Base-by-base conservation (phyloP, 2,888 invertebrate species). In the Dasysyrphus tricinctus region DNA sequence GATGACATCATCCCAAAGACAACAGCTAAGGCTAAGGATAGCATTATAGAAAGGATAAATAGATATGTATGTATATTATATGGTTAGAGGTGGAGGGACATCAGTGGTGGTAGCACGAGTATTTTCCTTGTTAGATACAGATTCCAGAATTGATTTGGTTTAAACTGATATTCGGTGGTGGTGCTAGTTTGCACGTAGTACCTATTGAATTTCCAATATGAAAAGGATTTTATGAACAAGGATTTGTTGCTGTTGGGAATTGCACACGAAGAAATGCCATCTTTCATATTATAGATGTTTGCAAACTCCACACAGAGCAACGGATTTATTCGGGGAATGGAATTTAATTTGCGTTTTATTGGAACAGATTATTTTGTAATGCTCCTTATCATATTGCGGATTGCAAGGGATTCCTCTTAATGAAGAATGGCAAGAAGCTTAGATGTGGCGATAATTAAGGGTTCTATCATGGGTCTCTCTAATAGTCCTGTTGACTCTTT, bases 121-220 rank as follows among this genome's bases (percentile, higher is more conserved):
- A 70, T 19, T 70, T 51, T 42, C 34, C 42, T 67, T 54, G 77
- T 73, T 57, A 39, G 42, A 65, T 75, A 81, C 34, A 61, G 73
- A 77, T 77, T 85, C 77, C 54, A 77, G 85, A 81, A 81, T 80
- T 85, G 81, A 85, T 85, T 81, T 77, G 69, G 73, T 73, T 74
- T 81, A 76, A 77, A 77, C 65, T 77, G 84, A 85, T 76, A 80
- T 85, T 85, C 47, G 72, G 65, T 69, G 72, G 72, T 61, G 73
- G 67, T 85, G 54, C 69, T 69, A 72, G 75, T 72, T 76, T 76
- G 72, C 84, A 81, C 77, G 81, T 80, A 61, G 24, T 61, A 24
- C 24, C 61, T 61, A 85, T 84, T 84, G 84, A 80, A 84, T 80
- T 73, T 76, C 47, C 72, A 84, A 72, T 80, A 73, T 65, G 77